Evolutionary conservation across 2,888 invertebrate species (phyloP), one percentile per base, ranked within the genome.

Genomic region (Perdita meconis): DNA sequence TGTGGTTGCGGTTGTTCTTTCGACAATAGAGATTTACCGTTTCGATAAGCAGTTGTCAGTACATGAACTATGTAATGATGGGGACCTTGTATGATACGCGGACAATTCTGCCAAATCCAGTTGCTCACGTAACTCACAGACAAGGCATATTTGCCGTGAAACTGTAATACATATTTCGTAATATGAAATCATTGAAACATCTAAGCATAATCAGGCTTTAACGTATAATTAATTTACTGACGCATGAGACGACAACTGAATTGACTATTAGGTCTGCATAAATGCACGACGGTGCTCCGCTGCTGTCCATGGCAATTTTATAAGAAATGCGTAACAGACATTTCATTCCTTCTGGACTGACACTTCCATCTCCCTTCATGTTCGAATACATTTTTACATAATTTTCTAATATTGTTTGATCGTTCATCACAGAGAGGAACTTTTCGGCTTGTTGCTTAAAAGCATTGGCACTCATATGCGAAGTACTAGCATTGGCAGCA

Each of bases 61-160:
- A 94, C 93, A 85, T 95, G 95, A 8, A 95, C 93, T 19, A 94
- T 93, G 84, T 94, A 96, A 91, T 96, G 95, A 91, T 97, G 97
- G 26, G 97, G 93, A 2, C 97, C 95, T 69, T 96, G 93, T 50
- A 97, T 94, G 50, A 97, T 93, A 51, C 97, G 93, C 47, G 96
- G 96, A 75, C 96, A 95, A 93, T 97, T 95, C 80, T 95, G 95
- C 87, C 95, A 95, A 26, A 97, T 93, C 97, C 97, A 97, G 90
- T 97, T 96, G 63, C 95, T 95, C 72, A 97, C 95, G 90, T 95
- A 97, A 73, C 95, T 95, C 24, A 95, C 93, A 61, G 96, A 96
- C 82, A 97, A 94, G 57, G 94, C 93, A 74, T 95, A 95, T 91
- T 97, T 96, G 34, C 95, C 95, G 91, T 97, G 96, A 93, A 97